Percentiles rank a stretch among this genome's conserved stretches.
Evolutionary conservation across 2,888 invertebrate species (phyloP).

Genomic region (Drosophila trichaetosa): DNA sequence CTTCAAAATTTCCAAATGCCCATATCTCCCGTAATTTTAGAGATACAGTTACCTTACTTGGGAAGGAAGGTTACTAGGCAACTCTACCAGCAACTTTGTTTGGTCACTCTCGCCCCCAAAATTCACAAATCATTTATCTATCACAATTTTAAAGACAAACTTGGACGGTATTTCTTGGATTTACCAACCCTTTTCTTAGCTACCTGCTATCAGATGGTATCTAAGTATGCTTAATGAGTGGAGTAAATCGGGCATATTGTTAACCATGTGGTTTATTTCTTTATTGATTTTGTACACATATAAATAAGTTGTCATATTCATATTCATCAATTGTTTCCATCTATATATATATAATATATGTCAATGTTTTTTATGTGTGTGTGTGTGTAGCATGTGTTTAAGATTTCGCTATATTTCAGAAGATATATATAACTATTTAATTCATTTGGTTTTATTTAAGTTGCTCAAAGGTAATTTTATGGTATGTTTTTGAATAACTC

Average conservation of each 20-base stretch:
- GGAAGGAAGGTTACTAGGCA: too few species aligned
- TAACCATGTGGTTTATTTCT: slow-evolving; percentile 30
- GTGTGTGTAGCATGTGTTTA: slow-evolving; percentile 20
- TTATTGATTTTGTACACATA: slow-evolving; percentile 54
- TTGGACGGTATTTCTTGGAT: neutral
- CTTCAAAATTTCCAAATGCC: neutral
- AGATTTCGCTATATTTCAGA: slow-evolving; percentile 20
- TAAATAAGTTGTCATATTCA: slow-evolving; percentile 39
- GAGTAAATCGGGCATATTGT: neutral
- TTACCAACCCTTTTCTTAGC: neutral
- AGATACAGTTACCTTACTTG: neutral
- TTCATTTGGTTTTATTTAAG: slow-evolving; percentile 3
- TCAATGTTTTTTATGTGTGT: neutral
- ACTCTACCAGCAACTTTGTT: too few species aligned
- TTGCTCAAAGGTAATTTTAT: slow-evolving; percentile 14
- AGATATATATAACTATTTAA: slow-evolving; percentile 25
- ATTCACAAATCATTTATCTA: neutral
- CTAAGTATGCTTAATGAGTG: neutral
- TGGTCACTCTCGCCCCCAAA: neutral
- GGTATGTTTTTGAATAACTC: slow-evolving; percentile 29
- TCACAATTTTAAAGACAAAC: neutral
- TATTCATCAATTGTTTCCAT: slow-evolving; percentile 26
- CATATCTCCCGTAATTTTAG: neutral
- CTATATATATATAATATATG: slow-evolving; percentile 3
- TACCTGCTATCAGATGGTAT: neutral